Evolutionary conservation across 1,140 invertebrate species (phyloP), one percentile per base, ranked within the genome.

Genomic region (Myzus persicae): DNA sequence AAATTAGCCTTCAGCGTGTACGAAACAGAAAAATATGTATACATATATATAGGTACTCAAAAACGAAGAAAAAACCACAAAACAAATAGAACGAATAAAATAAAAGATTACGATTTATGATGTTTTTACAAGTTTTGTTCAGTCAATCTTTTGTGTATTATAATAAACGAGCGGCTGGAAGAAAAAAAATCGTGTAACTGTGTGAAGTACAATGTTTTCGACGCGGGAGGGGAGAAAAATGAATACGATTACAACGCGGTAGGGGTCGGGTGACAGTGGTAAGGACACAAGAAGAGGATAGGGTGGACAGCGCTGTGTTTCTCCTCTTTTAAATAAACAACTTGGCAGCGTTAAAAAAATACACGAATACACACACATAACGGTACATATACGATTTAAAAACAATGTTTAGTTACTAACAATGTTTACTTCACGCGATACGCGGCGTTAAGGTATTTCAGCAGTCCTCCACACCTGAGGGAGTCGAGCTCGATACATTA

Each of bases 31-130:
- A 76, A n/a, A n/a, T 76, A n/a, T 76, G 31, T 18, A 20, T 26
- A 26, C 26, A 54, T 59, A 76, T 76, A 76, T n/a, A 76, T 51
- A 51, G 11, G 59, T 76, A 76, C 59, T 76, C 31, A 36, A 76
- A 31, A 14, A 67, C 0, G 24, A 31, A 67, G 18, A 76, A n/a
- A 18, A 18, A 76, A 67, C 11, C 31, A 59, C 31, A n/a, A 76
- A 76, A 76, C 31, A 76, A 76, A 76, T 76, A 76, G 31, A 76
- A 76, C 59, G 59, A 76, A 76, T 76, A 76, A 76, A 76, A 76
- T 76, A 76, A 76, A 76, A 76, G 59, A 76, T 76, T 76, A 76
- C 59, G 59, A 76, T 76, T 76, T 76, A 76, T 76, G 59, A n/a
- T 76, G 59, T 76, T 76, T 76, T 76, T 76, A 76, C 59, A 76